Evolutionary conservation across 2,113 vertebrate species (phyloP), one percentile per base, ranked within the genome.

Genomic region (Mustelus asterias): DNA sequence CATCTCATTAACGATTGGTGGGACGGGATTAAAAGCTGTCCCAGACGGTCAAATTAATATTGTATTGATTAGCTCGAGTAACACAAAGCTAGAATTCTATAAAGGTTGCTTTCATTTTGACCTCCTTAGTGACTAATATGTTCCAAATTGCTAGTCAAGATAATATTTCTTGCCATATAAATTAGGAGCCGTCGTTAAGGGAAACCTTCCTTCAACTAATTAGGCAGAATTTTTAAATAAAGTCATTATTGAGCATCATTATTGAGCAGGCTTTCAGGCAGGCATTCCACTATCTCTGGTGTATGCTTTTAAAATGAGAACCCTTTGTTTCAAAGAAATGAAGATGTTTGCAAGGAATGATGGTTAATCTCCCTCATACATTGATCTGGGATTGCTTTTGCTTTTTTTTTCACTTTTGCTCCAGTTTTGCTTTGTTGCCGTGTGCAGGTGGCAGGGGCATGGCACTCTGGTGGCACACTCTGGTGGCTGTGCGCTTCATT

Each of bases 41-140:
- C n/a, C n/a, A 94, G 63, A 11, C 48, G 65, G 41, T 70, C 65
- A 94, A 70, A 94, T 44, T 41, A 94, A 94, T 94, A 70, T 70
- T 94, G 67, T 24, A 70, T 70, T 44, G 93, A 69, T 70, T 94
- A 37, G 65, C 65, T 70, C 22, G 37, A 44, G 37, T 44, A 70
- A 16, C 20, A 94, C 93, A 70, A 26, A 70, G 22, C 63, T 72
- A 1, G 48, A 20, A 65, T 58, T 63, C 20, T 63, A 41, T 60
- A 60, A 90, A 90, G 33, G 37, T 94, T 41, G 37, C 33, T 37
- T 94, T 94, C 33, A 94, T 67, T n/a, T 94, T 63, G n/a, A 94
- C 63, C 60, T 94, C 60, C 60, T 65, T 67, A 67, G 90, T 67
- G 63, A 20, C 33, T 37, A 41, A 33, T 67, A 18, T 94, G 60